Conservation (phyloP, 2,797 vertebrate species). For the Cuculus canorus region DNA sequence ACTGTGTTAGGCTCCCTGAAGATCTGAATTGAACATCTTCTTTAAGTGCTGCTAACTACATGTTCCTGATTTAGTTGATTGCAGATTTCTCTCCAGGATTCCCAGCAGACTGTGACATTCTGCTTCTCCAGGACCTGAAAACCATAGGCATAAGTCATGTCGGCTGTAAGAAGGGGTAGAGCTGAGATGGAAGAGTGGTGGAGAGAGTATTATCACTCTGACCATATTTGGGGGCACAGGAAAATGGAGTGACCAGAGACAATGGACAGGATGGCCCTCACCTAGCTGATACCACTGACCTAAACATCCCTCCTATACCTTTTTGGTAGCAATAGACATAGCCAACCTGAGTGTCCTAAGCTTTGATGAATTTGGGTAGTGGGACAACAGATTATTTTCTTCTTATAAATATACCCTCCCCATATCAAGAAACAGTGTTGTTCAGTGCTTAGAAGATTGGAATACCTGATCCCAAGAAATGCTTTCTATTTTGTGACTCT, state of each 20-base stretch:
- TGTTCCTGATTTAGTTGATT: not conserved
- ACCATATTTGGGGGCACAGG: not conserved
- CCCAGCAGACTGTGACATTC: not conserved
- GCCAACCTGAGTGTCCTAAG: not conserved
- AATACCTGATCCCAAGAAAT: not conserved
- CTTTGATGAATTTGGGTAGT: not conserved
- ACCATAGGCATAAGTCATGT: accelerated
- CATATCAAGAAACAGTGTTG: not conserved
- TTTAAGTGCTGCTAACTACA: not conserved
- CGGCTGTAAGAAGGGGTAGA: not conserved
- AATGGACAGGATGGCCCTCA: not conserved
- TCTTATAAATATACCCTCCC: accelerated
- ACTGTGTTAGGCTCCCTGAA: not conserved
- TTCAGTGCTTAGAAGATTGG: not conserved
- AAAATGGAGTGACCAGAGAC: not conserved
- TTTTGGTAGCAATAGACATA: not conserved
- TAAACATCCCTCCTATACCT: not conserved
- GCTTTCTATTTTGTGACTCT: not conserved
- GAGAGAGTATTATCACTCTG: not conserved
- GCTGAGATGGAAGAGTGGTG: not conserved
- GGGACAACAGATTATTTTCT: not conserved
- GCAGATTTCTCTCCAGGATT: not conserved
- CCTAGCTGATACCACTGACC: not conserved
- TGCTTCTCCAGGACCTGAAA: not conserved
- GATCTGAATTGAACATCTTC: not conserved